Conservation (phyloP, 2,888 invertebrate genomes). For the Choristoneura rosaceana region DNA sequence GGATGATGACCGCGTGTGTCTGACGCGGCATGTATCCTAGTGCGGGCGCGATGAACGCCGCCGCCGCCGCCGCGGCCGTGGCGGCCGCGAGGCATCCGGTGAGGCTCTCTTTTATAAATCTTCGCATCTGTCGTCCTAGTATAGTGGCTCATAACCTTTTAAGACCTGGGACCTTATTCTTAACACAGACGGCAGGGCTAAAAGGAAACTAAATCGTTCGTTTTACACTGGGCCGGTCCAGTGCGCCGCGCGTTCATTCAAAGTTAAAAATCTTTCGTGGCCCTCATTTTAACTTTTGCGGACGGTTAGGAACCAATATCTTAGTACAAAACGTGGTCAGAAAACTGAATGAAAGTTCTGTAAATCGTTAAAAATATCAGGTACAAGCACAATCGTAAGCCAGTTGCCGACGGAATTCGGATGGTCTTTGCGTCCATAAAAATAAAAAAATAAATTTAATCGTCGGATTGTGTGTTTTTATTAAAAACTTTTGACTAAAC, state of each 20-base stretch:
- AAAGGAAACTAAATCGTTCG: no score
- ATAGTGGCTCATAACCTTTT: no score
- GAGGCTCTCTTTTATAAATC: slow-evolving; percentile 64
- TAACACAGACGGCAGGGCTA: no score
- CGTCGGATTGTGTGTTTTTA: neutral
- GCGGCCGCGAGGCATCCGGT: slow-evolving; percentile 95
- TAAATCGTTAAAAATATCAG: neutral
- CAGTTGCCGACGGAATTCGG: neutral
- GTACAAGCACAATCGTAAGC: neutral
- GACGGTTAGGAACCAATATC: neutral
- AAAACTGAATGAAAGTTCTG: neutral
- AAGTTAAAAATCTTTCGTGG: no score
- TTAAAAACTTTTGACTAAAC: neutral
- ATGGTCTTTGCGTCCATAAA: neutral
- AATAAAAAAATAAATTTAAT: neutral
- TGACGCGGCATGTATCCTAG: slow-evolving; percentile 92
- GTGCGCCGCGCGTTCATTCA: no score
- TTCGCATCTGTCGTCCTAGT: neutral
- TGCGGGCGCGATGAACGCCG: slow-evolving; percentile 93
- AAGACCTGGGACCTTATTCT: no score
- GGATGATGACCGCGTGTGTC: slow-evolving; percentile 79
- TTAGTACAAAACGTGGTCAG: neutral
- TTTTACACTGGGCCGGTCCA: no score
- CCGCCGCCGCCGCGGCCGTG: slow-evolving; percentile 93
- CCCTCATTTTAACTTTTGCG: no score